Evolutionary conservation across 2,888 invertebrate genomes (phyloP).

Genomic region (Pelosia muscerda): DNA sequence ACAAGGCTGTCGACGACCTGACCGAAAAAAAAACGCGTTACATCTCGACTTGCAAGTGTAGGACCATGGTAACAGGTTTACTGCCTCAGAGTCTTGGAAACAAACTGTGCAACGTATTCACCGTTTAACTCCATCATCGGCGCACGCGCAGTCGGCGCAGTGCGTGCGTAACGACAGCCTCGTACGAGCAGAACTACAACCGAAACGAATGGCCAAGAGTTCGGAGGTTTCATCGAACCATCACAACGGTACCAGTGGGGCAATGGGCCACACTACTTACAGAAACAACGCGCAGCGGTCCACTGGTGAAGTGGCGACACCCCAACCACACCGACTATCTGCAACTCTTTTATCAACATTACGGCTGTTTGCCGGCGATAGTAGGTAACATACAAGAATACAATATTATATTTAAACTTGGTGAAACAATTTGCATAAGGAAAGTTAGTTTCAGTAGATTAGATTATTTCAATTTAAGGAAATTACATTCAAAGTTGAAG

Average conservation of each 20-base stretch:
- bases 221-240: not conserved
- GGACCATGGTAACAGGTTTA: not conserved
- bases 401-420: not conserved
- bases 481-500: not conserved
- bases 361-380: not conserved
- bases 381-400: not conserved
- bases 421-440: not conserved
- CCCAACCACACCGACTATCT: not conserved
- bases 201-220: slow-evolving; percentile 6
- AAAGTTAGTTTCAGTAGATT: not conserved
- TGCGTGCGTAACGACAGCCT: slow-evolving; percentile 12
- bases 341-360: not conserved
- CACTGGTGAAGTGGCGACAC: not conserved
- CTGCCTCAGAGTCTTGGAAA: not conserved
- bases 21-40: too few species aligned
- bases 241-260: slow-evolving; percentile 6
- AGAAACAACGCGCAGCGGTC: not conserved
- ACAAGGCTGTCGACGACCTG: too few species aligned
- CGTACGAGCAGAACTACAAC: slow-evolving; percentile 9
- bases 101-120: not conserved
- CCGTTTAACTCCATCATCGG: not conserved
- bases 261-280: slow-evolving; percentile 10
- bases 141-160: not conserved
- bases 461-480: not conserved
- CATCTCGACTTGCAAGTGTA: not conserved